Percentiles rank a stretch among this genome's conserved stretches.
Evolutionary conservation across 1,140 invertebrate genomes (phyloP).

Genomic region (Xylocopa sonorina): DNA sequence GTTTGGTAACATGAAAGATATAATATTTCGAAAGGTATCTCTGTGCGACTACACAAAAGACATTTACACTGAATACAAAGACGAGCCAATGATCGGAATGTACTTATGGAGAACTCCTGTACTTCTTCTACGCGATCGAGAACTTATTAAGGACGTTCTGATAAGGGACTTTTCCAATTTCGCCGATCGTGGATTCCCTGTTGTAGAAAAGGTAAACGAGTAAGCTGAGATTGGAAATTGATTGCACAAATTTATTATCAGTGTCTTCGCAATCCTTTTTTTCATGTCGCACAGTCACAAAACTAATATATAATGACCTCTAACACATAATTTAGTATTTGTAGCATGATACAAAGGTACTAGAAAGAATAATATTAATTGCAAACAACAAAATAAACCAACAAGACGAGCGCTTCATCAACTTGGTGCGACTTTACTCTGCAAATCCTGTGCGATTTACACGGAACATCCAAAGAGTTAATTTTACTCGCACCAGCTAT

Average conservation of each 20-base stretch:
- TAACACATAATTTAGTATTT: too few species aligned
- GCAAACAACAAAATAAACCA: too few species aligned
- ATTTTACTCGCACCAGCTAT: neutral
- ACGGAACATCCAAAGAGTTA: neutral
- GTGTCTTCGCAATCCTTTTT: too few species aligned
- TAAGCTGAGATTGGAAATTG: too few species aligned
- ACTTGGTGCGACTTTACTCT: too few species aligned
- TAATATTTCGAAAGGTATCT: constrained; percentile 42
- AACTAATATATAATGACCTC: too few species aligned
- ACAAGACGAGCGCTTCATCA: too few species aligned
- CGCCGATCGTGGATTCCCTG: constrained; percentile 70
- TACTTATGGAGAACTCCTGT: constrained; percentile 71
- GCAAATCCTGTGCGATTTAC: too few species aligned
- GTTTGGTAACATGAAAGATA: constrained; percentile 72
- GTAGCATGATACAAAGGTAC: too few species aligned
- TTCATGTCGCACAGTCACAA: too few species aligned
- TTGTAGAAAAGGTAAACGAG: neutral
- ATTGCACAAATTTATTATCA: too few species aligned
- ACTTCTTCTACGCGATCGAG: constrained; percentile 77
- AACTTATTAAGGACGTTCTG: constrained; percentile 79
- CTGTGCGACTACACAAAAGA: constrained; percentile 16
- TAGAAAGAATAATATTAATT: too few species aligned
- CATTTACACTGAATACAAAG: constrained; percentile 65
- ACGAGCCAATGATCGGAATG: constrained; percentile 77
- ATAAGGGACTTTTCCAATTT: constrained; percentile 81